These are phyloP conservation scores for Mirza zaza DNA, from an alignment of 2,113 vertebrate genomes.

Conservation along the genomic window DNA sequence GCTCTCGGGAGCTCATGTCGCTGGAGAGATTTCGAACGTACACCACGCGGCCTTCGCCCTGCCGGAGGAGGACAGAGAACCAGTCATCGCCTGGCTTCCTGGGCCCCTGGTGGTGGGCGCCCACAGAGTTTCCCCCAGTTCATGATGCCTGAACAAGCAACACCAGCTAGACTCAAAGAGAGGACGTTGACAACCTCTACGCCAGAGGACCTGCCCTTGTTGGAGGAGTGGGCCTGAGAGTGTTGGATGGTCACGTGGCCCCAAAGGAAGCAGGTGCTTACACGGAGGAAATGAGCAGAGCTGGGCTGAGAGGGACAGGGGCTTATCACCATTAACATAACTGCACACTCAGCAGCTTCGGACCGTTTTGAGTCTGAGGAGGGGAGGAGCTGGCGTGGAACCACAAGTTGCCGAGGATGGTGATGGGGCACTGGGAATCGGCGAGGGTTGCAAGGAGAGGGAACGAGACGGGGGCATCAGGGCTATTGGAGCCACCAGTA, in stretches of 20 bases:
- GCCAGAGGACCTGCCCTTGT: background rate
- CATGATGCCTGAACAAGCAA: background rate
- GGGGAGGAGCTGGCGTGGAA: background rate
- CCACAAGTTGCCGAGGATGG: background rate
- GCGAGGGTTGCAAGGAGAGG: background rate
- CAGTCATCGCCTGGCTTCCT: background rate
- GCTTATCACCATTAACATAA: accelerated
- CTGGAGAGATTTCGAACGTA: conserved; percentile 94
- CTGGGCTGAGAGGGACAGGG: background rate
- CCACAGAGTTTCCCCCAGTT: background rate
- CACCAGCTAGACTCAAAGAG: background rate
- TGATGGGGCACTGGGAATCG: background rate
- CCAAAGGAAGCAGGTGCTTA: background rate
- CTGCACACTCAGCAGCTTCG: background rate
- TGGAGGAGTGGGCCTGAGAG: background rate
- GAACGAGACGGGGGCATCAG: accelerated
- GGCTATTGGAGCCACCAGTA: background rate
- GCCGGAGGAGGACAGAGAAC: conserved; percentile 62
- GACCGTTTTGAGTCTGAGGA: background rate
- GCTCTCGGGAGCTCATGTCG: conserved; percentile 93
- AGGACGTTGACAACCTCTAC: accelerated
- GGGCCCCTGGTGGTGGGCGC: background rate
- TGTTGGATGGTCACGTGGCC: accelerated
- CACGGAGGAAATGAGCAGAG: background rate
- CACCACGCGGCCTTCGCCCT: conserved; percentile 97